Conservation (phyloP, 2,797 vertebrate genomes). For the Typhlichthys subterraneus region DNA sequence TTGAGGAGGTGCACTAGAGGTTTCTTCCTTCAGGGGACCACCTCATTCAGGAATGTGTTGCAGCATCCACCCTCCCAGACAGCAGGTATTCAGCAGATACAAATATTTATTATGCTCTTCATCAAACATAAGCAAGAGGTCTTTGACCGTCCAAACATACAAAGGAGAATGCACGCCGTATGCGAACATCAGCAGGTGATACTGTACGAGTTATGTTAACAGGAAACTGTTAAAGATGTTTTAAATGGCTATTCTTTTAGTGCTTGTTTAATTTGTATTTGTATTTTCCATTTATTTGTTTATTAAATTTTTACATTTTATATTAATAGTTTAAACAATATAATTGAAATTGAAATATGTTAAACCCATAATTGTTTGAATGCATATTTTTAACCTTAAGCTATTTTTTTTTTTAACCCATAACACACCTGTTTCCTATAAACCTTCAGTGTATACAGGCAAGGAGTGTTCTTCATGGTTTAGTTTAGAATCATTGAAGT, state of each 20-base stretch:
- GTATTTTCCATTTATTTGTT: background rate
- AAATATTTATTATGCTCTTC: constrained; percentile 64
- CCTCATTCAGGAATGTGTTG: background rate
- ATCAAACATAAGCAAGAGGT: constrained; percentile 28
- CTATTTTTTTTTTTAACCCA: constrained; percentile 1
- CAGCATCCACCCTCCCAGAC: constrained; percentile 16
- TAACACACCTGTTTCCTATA: constrained; percentile 63
- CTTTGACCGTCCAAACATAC: constrained; percentile 44
- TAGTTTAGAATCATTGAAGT: constrained; percentile 51
- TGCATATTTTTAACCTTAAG: background rate
- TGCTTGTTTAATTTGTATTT: background rate
- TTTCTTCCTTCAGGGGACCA: constrained; percentile 1
- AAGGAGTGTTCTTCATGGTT: constrained; percentile 42
- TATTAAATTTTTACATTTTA: background rate
- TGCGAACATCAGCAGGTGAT: constrained; percentile 27
- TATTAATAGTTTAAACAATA: background rate
- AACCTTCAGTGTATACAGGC: constrained; percentile 60
- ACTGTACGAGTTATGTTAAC: background rate
- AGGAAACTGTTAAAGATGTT: background rate
- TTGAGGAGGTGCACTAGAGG: constrained; percentile 23
- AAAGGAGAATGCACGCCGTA: constrained; percentile 24
- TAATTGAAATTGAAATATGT: background rate
- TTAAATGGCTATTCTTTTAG: background rate
- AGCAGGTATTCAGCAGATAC: constrained; percentile 56
- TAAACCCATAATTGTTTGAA: background rate